Evolutionary conservation across 2,113 vertebrate genomes (phyloP).

Genomic region (Mus spicilegus): DNA sequence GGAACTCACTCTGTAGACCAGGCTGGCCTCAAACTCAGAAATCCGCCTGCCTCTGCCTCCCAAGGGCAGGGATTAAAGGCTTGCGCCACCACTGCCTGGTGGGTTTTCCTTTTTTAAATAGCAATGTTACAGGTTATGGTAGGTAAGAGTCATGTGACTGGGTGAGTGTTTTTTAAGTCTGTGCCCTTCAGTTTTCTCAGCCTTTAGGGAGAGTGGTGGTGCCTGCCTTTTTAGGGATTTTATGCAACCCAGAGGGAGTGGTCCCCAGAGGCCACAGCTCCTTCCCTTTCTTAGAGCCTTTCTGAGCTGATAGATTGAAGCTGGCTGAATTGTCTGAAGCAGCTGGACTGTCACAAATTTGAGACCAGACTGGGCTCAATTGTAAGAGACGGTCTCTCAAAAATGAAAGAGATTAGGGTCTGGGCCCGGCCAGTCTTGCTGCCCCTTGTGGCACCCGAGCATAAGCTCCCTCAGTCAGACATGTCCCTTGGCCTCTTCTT

Average conservation of each 20-base stretch:
- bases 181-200: neutral
- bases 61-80: neutral
- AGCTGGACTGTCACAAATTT: neutral
- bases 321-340: neutral
- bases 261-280: neutral
- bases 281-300: neutral
- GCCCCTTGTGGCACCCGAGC: neutral
- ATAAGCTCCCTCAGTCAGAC: neutral
- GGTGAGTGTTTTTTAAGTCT: neutral
- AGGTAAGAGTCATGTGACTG: neutral
- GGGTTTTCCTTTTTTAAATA: neutral
- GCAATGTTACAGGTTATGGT: neutral
- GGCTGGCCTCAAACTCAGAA: neutral
- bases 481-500: neutral
- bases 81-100: too few relatives aligned
- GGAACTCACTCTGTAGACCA: neutral
- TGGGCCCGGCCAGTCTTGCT: neutral
- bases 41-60: neutral
- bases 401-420: neutral
- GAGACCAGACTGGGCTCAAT: neutral
- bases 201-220: neutral
- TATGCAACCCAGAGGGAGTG: neutral
- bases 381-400: neutral
- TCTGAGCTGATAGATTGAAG: neutral
- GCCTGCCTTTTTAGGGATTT: neutral